Evolutionary conservation across 2,888 invertebrate species (phyloP).

Genomic region (Megaustenia siamemsis): DNA sequence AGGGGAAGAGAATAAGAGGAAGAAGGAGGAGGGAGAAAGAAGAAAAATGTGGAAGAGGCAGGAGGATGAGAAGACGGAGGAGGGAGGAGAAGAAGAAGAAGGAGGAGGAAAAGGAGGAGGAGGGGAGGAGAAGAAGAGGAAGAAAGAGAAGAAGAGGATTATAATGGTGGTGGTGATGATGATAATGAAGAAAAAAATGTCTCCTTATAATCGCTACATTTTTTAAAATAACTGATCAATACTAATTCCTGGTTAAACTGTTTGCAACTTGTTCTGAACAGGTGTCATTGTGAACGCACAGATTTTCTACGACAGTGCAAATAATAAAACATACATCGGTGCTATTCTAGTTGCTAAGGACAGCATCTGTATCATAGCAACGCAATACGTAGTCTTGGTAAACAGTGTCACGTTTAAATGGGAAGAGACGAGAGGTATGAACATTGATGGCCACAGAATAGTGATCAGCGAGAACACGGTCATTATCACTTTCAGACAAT

Average conservation of each 20-base stretch:
- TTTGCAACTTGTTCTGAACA: conserved; percentile 10
- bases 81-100: neutral
- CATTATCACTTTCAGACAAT: conserved; percentile 55
- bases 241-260: no score
- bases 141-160: conserved; percentile 1
- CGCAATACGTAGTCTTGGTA: conserved; percentile 49
- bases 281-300: conserved; percentile 59
- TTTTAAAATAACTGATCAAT: no score
- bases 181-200: no score
- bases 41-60: neutral
- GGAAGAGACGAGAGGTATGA: conserved; percentile 43
- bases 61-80: neutral
- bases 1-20: neutral
- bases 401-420: conserved; percentile 53
- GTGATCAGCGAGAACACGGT: conserved; percentile 52
- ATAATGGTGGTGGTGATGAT: no score
- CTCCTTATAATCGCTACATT: no score
- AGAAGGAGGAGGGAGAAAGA: neutral
- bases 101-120: neutral
- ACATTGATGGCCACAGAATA: conserved; percentile 54
- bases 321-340: conserved; percentile 56
- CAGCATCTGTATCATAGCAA: conserved; percentile 56
- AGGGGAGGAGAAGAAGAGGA: no score
- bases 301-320: conserved; percentile 44
- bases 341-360: conserved; percentile 55